Evolutionary conservation across 1,140 invertebrate species (phyloP).

Genomic region (Drosophila rufa): DNA sequence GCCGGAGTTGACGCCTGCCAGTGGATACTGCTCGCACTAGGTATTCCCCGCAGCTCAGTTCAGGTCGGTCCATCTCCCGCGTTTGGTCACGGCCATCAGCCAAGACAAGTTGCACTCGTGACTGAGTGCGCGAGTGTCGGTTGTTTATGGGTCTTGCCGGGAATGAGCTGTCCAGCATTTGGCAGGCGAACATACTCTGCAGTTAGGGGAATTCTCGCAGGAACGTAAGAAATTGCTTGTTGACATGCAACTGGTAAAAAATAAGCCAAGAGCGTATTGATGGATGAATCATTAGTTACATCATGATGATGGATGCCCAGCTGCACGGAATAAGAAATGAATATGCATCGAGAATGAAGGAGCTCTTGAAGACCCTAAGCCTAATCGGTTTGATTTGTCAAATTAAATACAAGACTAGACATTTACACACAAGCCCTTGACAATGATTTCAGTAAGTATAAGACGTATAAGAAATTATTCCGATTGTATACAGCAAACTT

Average conservation of each 20-base stretch:
- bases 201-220: slow-evolving; percentile 32
- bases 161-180: slow-evolving; percentile 28
- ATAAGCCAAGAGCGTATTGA: slow-evolving; percentile 16
- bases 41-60: slow-evolving; percentile 10
- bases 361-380: not conserved
- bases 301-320: slow-evolving; percentile 5
- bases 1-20: slow-evolving; percentile 76
- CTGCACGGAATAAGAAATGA: slow-evolving; percentile 1
- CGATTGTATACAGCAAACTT: too few species aligned
- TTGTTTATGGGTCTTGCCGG: slow-evolving; percentile 51
- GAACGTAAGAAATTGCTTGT: slow-evolving; percentile 35
- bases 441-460: too few species aligned
- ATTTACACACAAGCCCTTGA: not conserved
- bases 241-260: slow-evolving; percentile 42
- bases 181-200: slow-evolving; percentile 37
- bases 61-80: slow-evolving; percentile 17
- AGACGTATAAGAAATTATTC: too few species aligned
- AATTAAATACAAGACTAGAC: not conserved
- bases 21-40: slow-evolving; percentile 1
- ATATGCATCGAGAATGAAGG: not conserved
- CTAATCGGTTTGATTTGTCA: not conserved
- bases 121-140: slow-evolving; percentile 44
- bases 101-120: slow-evolving; percentile 57
- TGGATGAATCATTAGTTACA: slow-evolving; percentile 31
- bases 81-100: slow-evolving; percentile 69